Percentiles rank a stretch among this genome's conserved stretches.
phyloP scores from a whole-genome alignment of 2,888 invertebrate genomes.

The Microchrysa polita region DNA sequence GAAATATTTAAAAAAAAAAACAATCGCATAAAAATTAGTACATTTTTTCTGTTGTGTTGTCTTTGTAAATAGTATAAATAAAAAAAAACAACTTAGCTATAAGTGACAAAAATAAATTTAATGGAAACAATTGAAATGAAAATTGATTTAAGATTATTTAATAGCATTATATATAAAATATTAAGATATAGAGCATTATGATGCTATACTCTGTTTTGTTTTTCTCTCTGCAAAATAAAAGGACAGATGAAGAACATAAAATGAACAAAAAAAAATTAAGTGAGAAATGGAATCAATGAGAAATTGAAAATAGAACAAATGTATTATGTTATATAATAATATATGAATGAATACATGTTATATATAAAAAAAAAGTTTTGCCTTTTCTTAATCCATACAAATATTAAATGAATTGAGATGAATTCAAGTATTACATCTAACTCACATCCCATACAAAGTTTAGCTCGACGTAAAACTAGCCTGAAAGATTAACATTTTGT shows the following conservation, averaged over 20 bases:
- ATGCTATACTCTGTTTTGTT: constrained; percentile 26
- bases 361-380: constrained; percentile 18
- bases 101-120: constrained; percentile 2
- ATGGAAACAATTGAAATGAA: background rate
- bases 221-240: constrained; percentile 27
- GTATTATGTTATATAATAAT: constrained; percentile 39
- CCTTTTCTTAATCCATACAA: no score
- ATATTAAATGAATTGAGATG: no score
- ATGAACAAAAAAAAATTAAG: constrained; percentile 1
- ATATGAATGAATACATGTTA: constrained; percentile 43
- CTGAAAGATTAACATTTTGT: no score
- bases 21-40: constrained; percentile 24
- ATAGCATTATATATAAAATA: constrained; percentile 24
- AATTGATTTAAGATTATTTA: constrained; percentile 21
- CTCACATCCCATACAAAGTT: no score
- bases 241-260: background rate
- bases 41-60: constrained; percentile 40
- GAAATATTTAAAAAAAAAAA: constrained; percentile 23
- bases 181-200: background rate
- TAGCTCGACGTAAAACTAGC: no score
- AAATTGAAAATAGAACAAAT: constrained; percentile 41
- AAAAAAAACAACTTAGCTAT: background rate
- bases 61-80: constrained; percentile 38
- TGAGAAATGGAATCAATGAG: background rate
- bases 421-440: no score